phyloP scores from a whole-genome alignment of 1,140 invertebrate species.

The Drosophila kepulauana region DNA sequence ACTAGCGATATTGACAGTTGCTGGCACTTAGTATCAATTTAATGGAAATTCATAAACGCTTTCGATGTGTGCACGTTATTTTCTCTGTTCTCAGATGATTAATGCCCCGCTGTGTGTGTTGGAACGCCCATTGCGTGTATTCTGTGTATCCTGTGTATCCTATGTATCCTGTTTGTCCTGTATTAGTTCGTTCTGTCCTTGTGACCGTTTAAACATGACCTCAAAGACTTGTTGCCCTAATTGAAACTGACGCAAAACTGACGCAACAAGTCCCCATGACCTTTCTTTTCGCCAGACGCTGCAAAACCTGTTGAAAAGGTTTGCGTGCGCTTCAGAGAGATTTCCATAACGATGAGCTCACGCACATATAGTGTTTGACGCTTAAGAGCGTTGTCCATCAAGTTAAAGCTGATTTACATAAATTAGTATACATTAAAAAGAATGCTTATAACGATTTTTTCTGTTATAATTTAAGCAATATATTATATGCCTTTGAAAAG shows the following conservation, averaged over 20 bases:
- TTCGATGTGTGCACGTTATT: slow-evolving; percentile 20
- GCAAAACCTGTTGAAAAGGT: slow-evolving; percentile 35
- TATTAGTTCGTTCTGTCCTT: background rate
- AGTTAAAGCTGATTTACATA: too few relatives aligned
- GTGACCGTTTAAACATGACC: slow-evolving; percentile 10
- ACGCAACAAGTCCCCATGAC: slow-evolving; percentile 24
- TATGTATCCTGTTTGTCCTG: slow-evolving; percentile 1
- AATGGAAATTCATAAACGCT: slow-evolving; percentile 60
- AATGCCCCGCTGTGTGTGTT: slow-evolving; percentile 54
- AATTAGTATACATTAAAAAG: too few relatives aligned
- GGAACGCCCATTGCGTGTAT: slow-evolving; percentile 36
- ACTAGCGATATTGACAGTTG: slow-evolving; percentile 57
- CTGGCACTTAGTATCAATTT: slow-evolving; percentile 73
- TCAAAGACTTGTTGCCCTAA: slow-evolving; percentile 38
- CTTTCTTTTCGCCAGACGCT: background rate
- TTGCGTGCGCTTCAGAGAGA: background rate
- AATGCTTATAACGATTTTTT: too few relatives aligned
- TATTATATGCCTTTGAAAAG: too few relatives aligned
- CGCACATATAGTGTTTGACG: background rate
- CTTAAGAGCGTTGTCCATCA: too few relatives aligned
- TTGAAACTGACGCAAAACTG: slow-evolving; percentile 22
- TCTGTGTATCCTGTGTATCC: background rate
- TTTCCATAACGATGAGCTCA: background rate
- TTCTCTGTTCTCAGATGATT: slow-evolving; percentile 60
- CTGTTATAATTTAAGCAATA: too few relatives aligned